A percentile compares a stretch with the other conserved stretches of the same genome.
Evolutionary conservation across 2,888 invertebrate species (phyloP).

Genomic region (Euphydryas editha): DNA sequence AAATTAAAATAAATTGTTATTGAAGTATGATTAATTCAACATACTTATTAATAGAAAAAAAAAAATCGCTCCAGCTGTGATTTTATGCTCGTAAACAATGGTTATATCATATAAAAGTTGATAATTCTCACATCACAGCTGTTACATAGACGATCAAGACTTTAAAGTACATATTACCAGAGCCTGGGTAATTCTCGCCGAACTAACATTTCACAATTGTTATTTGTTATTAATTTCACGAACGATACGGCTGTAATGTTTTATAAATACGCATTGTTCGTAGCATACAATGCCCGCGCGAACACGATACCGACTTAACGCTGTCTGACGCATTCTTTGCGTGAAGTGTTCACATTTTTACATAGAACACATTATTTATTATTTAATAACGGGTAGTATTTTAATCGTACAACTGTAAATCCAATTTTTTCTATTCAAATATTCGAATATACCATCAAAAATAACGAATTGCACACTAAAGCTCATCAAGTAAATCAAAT

Average conservation of each 20-base stretch:
- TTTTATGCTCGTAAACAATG: too few species aligned
- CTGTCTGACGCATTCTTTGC: slow-evolving; percentile 44
- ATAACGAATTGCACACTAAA: too few species aligned
- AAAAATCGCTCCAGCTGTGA: too few species aligned
- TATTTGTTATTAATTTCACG: slow-evolving; percentile 84
- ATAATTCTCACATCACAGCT: slow-evolving; percentile 18
- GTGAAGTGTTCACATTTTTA: slow-evolving; percentile 25
- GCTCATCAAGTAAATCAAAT: too few species aligned
- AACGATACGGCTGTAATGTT: slow-evolving; percentile 83
- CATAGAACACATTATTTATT: slow-evolving; percentile 3
- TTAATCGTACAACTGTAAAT: too few species aligned
- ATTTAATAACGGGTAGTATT: not conserved
- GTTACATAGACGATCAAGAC: slow-evolving; percentile 25
- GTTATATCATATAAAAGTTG: not conserved
- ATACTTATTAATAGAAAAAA: too few species aligned
- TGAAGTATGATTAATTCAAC: too few species aligned
- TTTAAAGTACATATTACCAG: slow-evolving; percentile 60
- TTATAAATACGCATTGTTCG: slow-evolving; percentile 83
- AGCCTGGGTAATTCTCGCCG: slow-evolving; percentile 78
- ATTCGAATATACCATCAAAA: too few species aligned
- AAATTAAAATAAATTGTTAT: too few species aligned
- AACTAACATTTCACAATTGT: slow-evolving; percentile 82
- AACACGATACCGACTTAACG: slow-evolving; percentile 65
- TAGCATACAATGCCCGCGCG: slow-evolving; percentile 77
- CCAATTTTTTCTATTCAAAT: too few species aligned